These are phyloP conservation scores for Harpagifer antarcticus DNA, from an alignment of 2,797 vertebrate genomes.

Conservation along the genomic window DNA sequence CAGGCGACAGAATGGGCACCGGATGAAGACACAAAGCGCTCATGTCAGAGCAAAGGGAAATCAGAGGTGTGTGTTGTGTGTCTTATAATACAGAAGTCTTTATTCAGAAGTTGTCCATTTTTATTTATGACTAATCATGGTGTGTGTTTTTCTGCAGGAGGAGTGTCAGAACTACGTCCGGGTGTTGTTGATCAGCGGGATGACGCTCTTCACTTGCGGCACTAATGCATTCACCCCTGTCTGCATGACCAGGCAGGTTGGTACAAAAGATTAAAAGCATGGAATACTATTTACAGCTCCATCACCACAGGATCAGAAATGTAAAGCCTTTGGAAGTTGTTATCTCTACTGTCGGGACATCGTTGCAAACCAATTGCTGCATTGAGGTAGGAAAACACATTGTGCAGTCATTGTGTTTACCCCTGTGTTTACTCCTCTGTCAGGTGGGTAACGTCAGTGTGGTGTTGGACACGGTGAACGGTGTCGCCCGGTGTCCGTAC, in stretches of 20 bases:
- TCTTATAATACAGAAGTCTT: background rate
- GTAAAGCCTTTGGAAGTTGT: background rate
- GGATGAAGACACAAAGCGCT: slow-evolving; percentile 91
- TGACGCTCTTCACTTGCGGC: slow-evolving; percentile 92
- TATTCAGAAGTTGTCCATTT: background rate
- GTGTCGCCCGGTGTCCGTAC: slow-evolving; percentile 95
- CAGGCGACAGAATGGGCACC: slow-evolving; percentile 93
- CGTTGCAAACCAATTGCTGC: background rate
- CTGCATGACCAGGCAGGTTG: slow-evolving; percentile 92
- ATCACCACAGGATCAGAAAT: background rate
- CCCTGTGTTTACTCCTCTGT: background rate
- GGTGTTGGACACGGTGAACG: slow-evolving; percentile 92
- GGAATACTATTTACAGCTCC: background rate
- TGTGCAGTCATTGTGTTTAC: background rate
- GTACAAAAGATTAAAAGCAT: slow-evolving; percentile 26
- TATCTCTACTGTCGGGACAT: background rate
- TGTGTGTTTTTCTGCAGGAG: slow-evolving; percentile 81
- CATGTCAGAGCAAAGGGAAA: slow-evolving; percentile 98
- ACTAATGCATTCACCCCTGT: slow-evolving; percentile 95
- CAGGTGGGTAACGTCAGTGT: slow-evolving; percentile 89
- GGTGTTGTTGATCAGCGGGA: slow-evolving; percentile 90
- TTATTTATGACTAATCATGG: background rate
- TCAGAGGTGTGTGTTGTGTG: slow-evolving; percentile 84
- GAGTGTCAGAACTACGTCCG: slow-evolving; percentile 98
- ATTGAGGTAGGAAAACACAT: background rate